Base-by-base conservation (phyloP, 2,888 invertebrate genomes). In the Drosophila sordidula region DNA sequence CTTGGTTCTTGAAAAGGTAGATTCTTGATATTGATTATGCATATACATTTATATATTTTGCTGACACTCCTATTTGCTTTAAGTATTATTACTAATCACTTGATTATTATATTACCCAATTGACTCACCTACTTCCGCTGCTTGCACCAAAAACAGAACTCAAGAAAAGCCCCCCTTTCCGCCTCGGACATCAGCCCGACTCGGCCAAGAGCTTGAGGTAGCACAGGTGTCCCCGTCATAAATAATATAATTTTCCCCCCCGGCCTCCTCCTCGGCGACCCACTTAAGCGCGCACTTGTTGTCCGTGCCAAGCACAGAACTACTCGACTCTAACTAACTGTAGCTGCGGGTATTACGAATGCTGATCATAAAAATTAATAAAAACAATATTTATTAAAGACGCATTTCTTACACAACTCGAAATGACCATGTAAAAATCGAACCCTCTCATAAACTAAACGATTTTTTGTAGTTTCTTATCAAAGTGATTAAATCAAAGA, bases 351-450 rank as follows among this genome's bases (percentile, higher is more conserved):
- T 22, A 42, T 14, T 9, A 42, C 42, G 34, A n/a, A 32, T 32
- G 42, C 54, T 34, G 22, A 2, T 18, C n/a, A 32, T 34, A 54
- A 51, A 52, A 38, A 61, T 46, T 41, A 74, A 70, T 26, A 26
- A 26, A 70, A 79, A 59, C 61, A 18, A 49, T 32, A 55, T 84
- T 78, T 84, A 73, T 70, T 70, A 39, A 78, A 87, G 87, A 81
- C 87, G 74, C 79, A 81, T 72, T 80, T 80, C 81, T 86, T 86
- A 61, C 81, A 75, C 87, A 81, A 73, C 58, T 39, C 11, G 6
- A 47, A 42, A 18, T 74, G 66, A 57, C 76, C 55, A 70, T 71
- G 66, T 66, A 59, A 34, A 65, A 16, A 26, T 47, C 16, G 46
- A 29, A 58, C 9, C 22, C n/a, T 18, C 11, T 44, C 14, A 26